Evolutionary conservation across 2,113 vertebrate species (phyloP).

Genomic region (Pygoscelis adeliae): DNA sequence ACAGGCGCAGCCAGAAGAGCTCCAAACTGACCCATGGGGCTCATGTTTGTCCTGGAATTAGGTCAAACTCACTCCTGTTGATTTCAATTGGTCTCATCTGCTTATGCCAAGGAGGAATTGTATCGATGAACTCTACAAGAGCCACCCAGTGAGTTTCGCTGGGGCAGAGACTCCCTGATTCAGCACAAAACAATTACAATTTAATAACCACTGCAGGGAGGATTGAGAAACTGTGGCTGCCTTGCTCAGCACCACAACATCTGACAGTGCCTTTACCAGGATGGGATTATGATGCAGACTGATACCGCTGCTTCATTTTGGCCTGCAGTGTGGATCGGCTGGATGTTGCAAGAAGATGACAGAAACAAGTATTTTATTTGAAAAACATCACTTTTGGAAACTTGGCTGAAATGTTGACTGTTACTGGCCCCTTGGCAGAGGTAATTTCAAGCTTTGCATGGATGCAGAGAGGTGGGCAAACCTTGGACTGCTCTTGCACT

Average conservation of each 20-base stretch:
- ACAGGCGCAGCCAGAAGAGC: neutral
- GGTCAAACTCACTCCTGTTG: neutral
- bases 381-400: neutral
- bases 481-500: accelerated
- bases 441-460: neutral
- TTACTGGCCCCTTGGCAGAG: neutral
- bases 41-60: conserved; percentile 10
- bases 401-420: neutral
- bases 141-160: conserved; percentile 48
- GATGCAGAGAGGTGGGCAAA: neutral
- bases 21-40: neutral
- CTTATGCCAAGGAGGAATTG: neutral
- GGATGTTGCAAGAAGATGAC: neutral
- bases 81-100: neutral
- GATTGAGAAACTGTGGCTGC: conserved; percentile 49
- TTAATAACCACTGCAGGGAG: conserved; percentile 44
- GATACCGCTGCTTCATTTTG: neutral
- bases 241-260: conserved; percentile 19
- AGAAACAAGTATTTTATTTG: neutral
- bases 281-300: neutral
- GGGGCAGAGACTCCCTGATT: conserved; percentile 39
- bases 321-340: accelerated
- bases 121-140: conserved; percentile 16
- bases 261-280: neutral
- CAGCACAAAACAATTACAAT: conserved; percentile 39